phyloP scores from a whole-genome alignment of 2,888 invertebrate genomes.

The Dendrolimus houi region DNA sequence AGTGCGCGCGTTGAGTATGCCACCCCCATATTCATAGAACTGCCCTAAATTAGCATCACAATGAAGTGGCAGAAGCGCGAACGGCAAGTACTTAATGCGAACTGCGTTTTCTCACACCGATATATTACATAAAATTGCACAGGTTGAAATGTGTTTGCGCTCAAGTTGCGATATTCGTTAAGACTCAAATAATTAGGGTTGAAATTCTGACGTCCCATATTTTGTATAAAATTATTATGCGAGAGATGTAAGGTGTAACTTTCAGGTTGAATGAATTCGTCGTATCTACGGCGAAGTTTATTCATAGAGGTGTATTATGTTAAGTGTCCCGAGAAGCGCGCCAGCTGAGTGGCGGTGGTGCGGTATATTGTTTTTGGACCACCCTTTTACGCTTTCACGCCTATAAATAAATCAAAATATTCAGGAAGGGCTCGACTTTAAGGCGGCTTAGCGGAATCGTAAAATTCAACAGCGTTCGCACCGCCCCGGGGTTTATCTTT shows the following conservation, averaged over 20 bases:
- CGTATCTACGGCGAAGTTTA: slow-evolving; percentile 21
- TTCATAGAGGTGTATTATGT: slow-evolving; percentile 47
- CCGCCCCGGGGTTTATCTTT: slow-evolving; percentile 67
- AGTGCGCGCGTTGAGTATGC: slow-evolving; percentile 57
- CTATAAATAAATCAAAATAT: slow-evolving; percentile 77
- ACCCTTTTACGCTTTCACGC: slow-evolving; percentile 70
- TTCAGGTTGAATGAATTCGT: slow-evolving; percentile 20
- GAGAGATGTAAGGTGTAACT: too few relatives aligned
- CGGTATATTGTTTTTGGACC: slow-evolving; percentile 69
- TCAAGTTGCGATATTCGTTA: slow-evolving; percentile 28
- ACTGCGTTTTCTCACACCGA: slow-evolving; percentile 61
- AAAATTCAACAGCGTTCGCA: slow-evolving; percentile 72
- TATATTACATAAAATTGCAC: slow-evolving; percentile 60
- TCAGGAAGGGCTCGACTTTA: slow-evolving; percentile 74
- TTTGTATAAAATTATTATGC: too few relatives aligned
- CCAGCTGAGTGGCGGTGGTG: slow-evolving; percentile 48
- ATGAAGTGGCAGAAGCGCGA: slow-evolving; percentile 66
- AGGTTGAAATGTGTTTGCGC: slow-evolving; percentile 51
- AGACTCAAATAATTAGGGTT: slow-evolving; percentile 33
- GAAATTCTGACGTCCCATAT: slow-evolving; percentile 9
- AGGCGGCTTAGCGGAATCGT: slow-evolving; percentile 75
- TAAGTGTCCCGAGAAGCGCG: slow-evolving; percentile 41
- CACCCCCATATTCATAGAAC: slow-evolving; percentile 70
- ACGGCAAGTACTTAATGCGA: slow-evolving; percentile 62
- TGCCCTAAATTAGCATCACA: slow-evolving; percentile 73